Conservation (phyloP, 2,888 invertebrate species). For the Eupithecia exiguata region DNA sequence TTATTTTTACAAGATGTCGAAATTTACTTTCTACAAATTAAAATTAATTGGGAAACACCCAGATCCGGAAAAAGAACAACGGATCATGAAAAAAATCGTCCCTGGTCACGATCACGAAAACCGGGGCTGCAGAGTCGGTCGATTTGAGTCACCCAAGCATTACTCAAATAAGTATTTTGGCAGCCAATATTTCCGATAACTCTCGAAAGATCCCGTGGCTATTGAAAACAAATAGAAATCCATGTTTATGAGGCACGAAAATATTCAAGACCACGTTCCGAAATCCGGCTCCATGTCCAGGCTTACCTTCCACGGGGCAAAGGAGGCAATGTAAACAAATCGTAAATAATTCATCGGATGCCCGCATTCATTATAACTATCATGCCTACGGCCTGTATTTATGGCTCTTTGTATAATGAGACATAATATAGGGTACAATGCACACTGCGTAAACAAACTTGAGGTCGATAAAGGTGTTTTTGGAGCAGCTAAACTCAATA, state of each 20-base stretch:
- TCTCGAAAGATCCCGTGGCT: too few relatives aligned
- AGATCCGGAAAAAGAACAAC: background rate
- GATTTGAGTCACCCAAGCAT: background rate
- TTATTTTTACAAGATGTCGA: background rate
- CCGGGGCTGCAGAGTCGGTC: background rate
- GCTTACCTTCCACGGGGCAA: slow-evolving; percentile 14
- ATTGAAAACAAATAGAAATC: slow-evolving; percentile 8
- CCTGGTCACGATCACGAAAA: background rate
- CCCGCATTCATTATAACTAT: slow-evolving; percentile 58
- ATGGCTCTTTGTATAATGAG: slow-evolving; percentile 27
- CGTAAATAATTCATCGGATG: slow-evolving; percentile 62
- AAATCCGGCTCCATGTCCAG: slow-evolving; percentile 7
- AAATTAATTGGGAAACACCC: background rate
- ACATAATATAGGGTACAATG: slow-evolving; percentile 6
- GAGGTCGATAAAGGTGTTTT: background rate
- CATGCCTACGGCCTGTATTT: slow-evolving; percentile 31
- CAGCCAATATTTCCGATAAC: background rate
- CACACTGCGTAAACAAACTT: slow-evolving; percentile 1
- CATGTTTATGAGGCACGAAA: slow-evolving; percentile 12
- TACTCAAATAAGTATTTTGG: background rate
- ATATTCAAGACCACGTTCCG: slow-evolving; percentile 10
- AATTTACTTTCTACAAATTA: background rate
- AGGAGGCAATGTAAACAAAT: slow-evolving; percentile 39
- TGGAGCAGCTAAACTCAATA: background rate
- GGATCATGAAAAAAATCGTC: background rate